phyloP scores from a whole-genome alignment of 1,140 invertebrate genomes.

The Zaprionus africanus region DNA sequence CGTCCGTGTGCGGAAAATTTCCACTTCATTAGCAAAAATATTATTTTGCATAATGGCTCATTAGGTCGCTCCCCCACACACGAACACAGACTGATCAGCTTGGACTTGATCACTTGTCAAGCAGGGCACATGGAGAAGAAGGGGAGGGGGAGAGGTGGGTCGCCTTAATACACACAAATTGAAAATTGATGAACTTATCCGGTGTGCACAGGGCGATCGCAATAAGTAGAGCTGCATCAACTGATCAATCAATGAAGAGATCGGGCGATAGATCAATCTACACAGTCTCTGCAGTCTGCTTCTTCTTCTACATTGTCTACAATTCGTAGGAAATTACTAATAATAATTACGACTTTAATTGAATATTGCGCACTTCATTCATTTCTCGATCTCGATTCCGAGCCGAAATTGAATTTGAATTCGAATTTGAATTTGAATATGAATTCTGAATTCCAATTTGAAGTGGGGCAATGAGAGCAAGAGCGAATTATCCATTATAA shows the following conservation, averaged over 20 bases:
- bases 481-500: constrained; percentile 75
- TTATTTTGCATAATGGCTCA: constrained; percentile 81
- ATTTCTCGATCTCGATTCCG: constrained; percentile 52
- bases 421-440: constrained; percentile 50
- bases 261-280: constrained; percentile 58
- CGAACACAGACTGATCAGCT: constrained; percentile 15
- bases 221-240: constrained; percentile 61
- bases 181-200: constrained; percentile 84
- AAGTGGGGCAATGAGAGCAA: constrained; percentile 43
- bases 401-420: constrained; percentile 18
- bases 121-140: background rate
- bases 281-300: constrained; percentile 8
- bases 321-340: constrained; percentile 74
- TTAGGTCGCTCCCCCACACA: constrained; percentile 51
- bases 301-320: background rate
- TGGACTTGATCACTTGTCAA: constrained; percentile 13
- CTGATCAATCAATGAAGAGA: constrained; percentile 35
- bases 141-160: background rate
- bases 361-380: constrained; percentile 84
- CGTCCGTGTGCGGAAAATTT: constrained; percentile 71
- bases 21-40: constrained; percentile 77
- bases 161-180: constrained; percentile 83
- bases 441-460: constrained; percentile 27
- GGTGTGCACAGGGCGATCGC: constrained; percentile 55
- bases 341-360: constrained; percentile 80